Base-by-base conservation (phyloP, 2,113 vertebrate species). In the Eudorcas thomsonii region DNA sequence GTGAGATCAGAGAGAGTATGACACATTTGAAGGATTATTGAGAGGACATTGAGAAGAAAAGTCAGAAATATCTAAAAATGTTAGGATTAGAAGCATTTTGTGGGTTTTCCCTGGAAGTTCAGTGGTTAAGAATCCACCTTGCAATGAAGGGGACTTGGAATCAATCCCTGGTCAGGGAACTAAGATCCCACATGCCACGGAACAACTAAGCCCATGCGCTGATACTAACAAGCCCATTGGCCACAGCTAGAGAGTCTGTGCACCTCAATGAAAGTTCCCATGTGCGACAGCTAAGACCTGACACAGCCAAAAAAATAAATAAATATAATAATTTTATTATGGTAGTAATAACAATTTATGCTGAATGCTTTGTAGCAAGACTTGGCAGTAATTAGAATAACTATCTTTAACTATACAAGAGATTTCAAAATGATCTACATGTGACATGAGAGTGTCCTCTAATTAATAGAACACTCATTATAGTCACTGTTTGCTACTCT, bases 131-230 rank as follows among this genome's bases (percentile, higher is more conserved):
- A 43, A 26, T 26, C 39, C 12, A 26, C 71, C 21, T 77, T 77
- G 36, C 12, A 77, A 26, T 77, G 71, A 25, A 77, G 71, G 6
- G 39, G 39, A 77, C 39, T 7, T 77, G 71, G 23, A 39, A 3
- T 43, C 36, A 77, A 26, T 77, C 71, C 12, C 71, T 77, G 23
- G 6, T 77, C 12, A 14, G 23, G 36, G 39, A 77, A 43, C 39
- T 43, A 43, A 77, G 71, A 43, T 77, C 23, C 23, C 71, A 43
- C 12, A 77, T 39, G 71, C 12, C 12, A 77, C 43, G 39, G 6
- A 77, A 26, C 19, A 71, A 7, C 36, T 4, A 43, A 77, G 39
- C 71, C 11, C 39, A 7, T 13, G 23, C 0, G 0, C 12, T 43
- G 23, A 39, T 43, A 14, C 71, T 77, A 43, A 77, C 14, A 23